Evolutionary conservation across 2,888 invertebrate species (phyloP), one percentile per base, ranked within the genome.

Genomic region (Caenorhabditis japonica): DNA sequence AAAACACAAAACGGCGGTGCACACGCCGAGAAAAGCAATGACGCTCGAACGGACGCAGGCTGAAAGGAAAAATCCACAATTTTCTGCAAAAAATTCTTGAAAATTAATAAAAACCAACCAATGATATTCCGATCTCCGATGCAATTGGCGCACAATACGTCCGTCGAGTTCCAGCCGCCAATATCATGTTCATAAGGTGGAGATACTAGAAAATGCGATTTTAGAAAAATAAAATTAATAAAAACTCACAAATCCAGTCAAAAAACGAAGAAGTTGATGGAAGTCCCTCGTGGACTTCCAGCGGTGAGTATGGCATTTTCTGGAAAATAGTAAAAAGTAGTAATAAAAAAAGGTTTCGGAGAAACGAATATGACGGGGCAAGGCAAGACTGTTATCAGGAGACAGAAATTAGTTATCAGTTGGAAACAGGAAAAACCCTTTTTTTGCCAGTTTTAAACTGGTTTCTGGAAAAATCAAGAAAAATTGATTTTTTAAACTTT

Each of bases 91-190:
- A 51, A n/a, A n/a, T n/a, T n/a, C n/a, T n/a, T n/a, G n/a, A n/a
- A n/a, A n/a, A n/a, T n/a, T n/a, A n/a, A n/a, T n/a, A n/a, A n/a
- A n/a, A n/a, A n/a, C 52, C 49, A 8, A 73, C 73, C 73, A 8
- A 70, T 21, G 5, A 59, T 38, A 60, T 75, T 70, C 10, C 36
- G 30, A 55, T 75, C 53, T 1, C 64, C 69, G 7, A 75, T 69
- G 15, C 79, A 79, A 66, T 79, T 79, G 5, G 79, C 76, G 51
- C 76, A 76, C 3, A 79, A 46, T 4, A 79, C 79, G 44, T 79
- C 77, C 21, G 70, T 69, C 33, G 58, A 53, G 15, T 75, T 74
- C 17, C 25, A 33, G 1, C 44, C 51, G 10, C 19, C 53, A 0
- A 44, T 56, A 10, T 68, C 56, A 19, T 61, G 60, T 3, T 46